Conservation (phyloP, 2,797 vertebrate genomes). For the Anas bernieri region DNA sequence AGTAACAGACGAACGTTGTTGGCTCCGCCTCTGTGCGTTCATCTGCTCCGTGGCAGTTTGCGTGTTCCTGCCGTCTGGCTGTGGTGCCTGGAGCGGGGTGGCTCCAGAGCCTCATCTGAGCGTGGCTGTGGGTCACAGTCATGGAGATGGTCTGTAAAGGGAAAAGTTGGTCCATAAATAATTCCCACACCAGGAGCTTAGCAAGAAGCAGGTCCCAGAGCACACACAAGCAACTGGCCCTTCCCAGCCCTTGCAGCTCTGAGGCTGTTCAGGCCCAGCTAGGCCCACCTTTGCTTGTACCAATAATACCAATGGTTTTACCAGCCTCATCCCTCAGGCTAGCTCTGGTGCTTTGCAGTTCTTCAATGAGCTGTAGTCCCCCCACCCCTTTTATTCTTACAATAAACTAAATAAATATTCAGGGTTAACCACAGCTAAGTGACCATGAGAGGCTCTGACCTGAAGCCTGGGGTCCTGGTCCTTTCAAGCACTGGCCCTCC, state of each 20-base stretch:
- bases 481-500: background rate
- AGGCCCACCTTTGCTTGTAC: background rate
- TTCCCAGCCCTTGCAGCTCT: background rate
- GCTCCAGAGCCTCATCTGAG: background rate
- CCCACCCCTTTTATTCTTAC: background rate
- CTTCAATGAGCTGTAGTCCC: background rate
- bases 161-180: background rate
- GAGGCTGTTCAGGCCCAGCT: background rate
- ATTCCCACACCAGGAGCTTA: background rate
- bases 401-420: background rate
- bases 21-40: background rate
- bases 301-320: background rate
- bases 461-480: background rate
- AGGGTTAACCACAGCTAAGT: background rate
- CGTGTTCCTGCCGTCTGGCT: background rate
- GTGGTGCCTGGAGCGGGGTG: background rate
- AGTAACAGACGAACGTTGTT: background rate
- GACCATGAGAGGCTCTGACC: background rate
- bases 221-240: background rate
- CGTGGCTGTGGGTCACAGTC: background rate
- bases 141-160: background rate
- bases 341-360: background rate
- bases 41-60: background rate
- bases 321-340: background rate
- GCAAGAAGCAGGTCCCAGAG: background rate